Conservation (phyloP, 2,113 vertebrate species). For the Chamaetylas fuelleborni region DNA sequence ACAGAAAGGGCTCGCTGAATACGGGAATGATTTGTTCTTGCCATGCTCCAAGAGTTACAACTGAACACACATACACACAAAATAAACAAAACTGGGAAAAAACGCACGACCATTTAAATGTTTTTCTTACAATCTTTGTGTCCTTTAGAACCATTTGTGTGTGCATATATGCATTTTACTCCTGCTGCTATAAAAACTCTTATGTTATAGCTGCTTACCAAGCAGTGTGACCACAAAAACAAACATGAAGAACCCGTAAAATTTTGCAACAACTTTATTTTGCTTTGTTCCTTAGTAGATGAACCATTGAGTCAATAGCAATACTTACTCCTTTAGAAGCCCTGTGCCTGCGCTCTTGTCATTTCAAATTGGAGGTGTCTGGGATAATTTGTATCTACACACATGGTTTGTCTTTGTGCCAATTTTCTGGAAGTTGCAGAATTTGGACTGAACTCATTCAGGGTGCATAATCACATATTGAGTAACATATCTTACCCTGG, state of each 20-base stretch:
- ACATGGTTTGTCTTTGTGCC: not conserved
- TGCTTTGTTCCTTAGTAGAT: not conserved
- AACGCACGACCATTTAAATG: not conserved
- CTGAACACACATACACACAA: not conserved
- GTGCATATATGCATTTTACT: not conserved
- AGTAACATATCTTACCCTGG: not conserved
- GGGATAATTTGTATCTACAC: not conserved
- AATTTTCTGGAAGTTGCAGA: not conserved
- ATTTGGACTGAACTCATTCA: not conserved
- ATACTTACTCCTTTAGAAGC: not conserved
- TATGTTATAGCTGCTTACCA: not conserved
- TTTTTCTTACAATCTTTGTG: not conserved
- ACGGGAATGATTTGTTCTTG: not conserved
- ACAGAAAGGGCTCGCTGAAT: not conserved
- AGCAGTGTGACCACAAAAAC: not conserved
- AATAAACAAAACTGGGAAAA: not conserved
- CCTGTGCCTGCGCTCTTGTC: rapidly evolving
- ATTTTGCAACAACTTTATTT: not conserved
- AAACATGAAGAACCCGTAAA: not conserved
- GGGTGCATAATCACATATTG: not conserved
- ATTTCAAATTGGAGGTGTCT: not conserved
- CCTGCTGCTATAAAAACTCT: not conserved
- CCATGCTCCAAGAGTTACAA: not conserved
- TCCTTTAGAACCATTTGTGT: not conserved
- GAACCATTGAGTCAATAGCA: not conserved